Evolutionary conservation across 2,888 invertebrate species (phyloP).

Genomic region (Lasioglossum morio): DNA sequence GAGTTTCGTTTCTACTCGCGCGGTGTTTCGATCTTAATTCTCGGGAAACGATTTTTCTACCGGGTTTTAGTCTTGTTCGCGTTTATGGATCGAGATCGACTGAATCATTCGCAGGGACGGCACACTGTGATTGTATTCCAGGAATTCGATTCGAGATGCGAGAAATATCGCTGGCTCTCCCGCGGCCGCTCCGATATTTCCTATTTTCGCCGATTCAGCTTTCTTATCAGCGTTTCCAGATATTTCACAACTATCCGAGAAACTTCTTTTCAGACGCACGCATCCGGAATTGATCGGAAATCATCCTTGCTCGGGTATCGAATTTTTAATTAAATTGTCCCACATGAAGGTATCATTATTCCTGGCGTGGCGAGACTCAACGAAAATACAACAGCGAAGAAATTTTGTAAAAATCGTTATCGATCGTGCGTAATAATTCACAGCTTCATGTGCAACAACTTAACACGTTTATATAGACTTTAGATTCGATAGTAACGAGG

Average conservation of each 20-base stretch:
- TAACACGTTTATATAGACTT: not conserved
- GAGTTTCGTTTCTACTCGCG: not conserved
- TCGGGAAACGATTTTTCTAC: not conserved
- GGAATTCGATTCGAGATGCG: conserved; percentile 1
- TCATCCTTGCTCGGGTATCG: not conserved
- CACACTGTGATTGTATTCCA: conserved; percentile 7
- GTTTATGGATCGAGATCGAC: conserved; percentile 29
- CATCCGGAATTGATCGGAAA: not conserved
- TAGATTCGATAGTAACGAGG: conserved; percentile 7
- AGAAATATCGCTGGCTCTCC: not conserved
- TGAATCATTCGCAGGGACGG: conserved; percentile 11
- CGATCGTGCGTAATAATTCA: not conserved
- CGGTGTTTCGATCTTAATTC: conserved; percentile 14
- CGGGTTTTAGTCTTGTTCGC: not conserved
- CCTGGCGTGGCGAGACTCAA: not conserved
- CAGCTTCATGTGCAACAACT: not conserved
- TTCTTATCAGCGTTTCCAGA: not conserved
- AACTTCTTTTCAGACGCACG: not conserved
- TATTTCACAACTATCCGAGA: not conserved
- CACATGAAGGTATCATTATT: not conserved
- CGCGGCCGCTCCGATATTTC: not conserved
- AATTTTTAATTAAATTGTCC: not conserved
- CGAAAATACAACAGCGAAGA: not conserved
- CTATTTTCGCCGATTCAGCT: not conserved
- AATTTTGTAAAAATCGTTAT: not conserved